Percentiles rank a stretch among this genome's conserved stretches.
Evolutionary conservation across 2,113 vertebrate species (phyloP).

Genomic region (Microtus ochrogaster): DNA sequence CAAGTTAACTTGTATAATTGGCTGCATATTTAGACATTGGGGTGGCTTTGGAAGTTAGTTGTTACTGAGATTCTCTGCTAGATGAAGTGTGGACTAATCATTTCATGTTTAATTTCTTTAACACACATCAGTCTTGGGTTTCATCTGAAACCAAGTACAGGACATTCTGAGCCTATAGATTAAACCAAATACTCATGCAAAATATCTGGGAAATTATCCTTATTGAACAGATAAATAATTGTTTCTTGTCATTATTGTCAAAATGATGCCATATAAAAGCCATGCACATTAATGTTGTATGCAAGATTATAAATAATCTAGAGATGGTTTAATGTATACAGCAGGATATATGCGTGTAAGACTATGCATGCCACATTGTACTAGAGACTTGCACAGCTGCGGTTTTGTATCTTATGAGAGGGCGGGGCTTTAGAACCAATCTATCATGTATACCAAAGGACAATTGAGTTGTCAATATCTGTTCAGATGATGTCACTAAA

Average conservation of each 20-base stretch:
- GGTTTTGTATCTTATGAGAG: not conserved
- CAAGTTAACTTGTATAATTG: not conserved
- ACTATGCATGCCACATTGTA: not conserved
- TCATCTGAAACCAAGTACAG: not conserved
- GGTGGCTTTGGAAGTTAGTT: not conserved
- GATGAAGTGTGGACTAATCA: too few relatives aligned
- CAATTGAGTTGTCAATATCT: not conserved
- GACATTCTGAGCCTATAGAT: not conserved
- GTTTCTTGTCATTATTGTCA: not conserved
- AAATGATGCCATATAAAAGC: not conserved
- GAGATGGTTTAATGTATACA: not conserved
- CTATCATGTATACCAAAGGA: not conserved
- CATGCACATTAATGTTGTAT: not conserved
- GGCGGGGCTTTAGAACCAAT: too few relatives aligned
- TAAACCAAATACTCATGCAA: not conserved
- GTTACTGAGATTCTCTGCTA: not conserved
- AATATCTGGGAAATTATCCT: not conserved
- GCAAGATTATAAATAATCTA: not conserved
- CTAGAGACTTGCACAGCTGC: not conserved
- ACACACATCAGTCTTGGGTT: not conserved
- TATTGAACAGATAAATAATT: not conserved
- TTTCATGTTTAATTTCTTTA: not conserved
- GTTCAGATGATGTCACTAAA: not conserved
- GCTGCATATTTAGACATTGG: not conserved
- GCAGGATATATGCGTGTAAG: not conserved